Evolutionary conservation across 2,797 vertebrate species (phyloP), one percentile per base, ranked within the genome.

Genomic region (Takifugu ocellatus): DNA sequence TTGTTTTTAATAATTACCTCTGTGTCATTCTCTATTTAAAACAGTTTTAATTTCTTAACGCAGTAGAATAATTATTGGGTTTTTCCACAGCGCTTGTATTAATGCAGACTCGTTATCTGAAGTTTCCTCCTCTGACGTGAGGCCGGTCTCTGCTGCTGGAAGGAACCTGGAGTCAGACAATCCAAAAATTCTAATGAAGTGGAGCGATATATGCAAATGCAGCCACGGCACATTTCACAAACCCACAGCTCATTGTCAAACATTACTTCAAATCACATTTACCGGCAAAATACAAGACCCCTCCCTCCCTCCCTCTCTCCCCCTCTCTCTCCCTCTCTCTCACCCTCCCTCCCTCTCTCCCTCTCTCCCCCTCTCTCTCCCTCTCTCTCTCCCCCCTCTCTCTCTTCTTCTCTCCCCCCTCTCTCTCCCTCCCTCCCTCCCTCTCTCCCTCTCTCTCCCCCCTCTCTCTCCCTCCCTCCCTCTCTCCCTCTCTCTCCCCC

Each of bases 161-260:
- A 73, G 49, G 64, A 68, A 58, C 53, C 36, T 46, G 45, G 49
- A 14, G 46, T 39, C 21, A 63, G 24, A 46, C 50, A 59, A 65
- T 71, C 55, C 21, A 29, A 74, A 81, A 81, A 73, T 84, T 78
- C 52, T 81, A 79, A 86, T 72, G 51, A 43, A 51, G 61, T 45
- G 57, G 60, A 79, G 74, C 2, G 15, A 62, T 74, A 58, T 63
- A 82, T 78, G 76, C 72, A 85, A 81, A 85, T 82, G 44, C 15
- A 43, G 12, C 64, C 65, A 53, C 72, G 70, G 63, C 61, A 69
- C 72, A 77, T 76, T 79, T 78, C 61, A 70, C 46, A 75, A 76
- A 80, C 72, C 70, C 63, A 59, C 68, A 74, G 71, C 80, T 82
- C 78, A 77, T 77, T 82, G 69, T 84, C 74, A 82, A 81, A 81